A percentile compares a stretch with the other conserved stretches of the same genome.
Evolutionary conservation across 2,113 vertebrate species (phyloP).

Genomic region (Pseudorectes ferrugineus): DNA sequence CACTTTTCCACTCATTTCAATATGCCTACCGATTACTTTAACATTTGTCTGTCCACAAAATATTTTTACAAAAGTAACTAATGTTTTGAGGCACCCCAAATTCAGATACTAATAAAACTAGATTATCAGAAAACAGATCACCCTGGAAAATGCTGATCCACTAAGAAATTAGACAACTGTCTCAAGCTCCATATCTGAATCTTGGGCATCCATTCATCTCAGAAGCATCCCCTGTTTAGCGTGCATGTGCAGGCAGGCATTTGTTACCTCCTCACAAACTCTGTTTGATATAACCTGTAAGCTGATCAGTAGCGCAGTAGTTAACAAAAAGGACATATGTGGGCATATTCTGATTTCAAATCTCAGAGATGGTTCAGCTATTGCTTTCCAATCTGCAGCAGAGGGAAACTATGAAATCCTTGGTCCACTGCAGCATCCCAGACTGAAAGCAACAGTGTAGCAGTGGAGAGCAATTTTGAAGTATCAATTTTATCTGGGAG

Average conservation of each 20-base stretch:
- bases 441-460: neutral
- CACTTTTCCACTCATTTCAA: neutral
- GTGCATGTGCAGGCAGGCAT: neutral
- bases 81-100: neutral
- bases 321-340: neutral
- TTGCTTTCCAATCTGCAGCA: neutral
- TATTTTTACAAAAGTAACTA: neutral
- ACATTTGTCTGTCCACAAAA: neutral
- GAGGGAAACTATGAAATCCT: neutral
- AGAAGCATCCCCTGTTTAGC: neutral
- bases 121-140: neutral
- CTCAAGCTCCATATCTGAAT: neutral
- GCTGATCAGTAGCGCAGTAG: neutral
- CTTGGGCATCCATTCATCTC: neutral
- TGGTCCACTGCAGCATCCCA: neutral
- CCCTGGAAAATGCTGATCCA: neutral
- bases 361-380: neutral
- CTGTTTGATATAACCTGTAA: neutral
- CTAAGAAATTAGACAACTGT: neutral
- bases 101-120: neutral
- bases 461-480: neutral
- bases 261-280: neutral
- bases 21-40: neutral
- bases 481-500: neutral
- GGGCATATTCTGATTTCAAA: neutral